These are phyloP conservation scores for Diarsia dahlii DNA, from an alignment of 2,888 invertebrate species.

Conservation along the genomic window DNA sequence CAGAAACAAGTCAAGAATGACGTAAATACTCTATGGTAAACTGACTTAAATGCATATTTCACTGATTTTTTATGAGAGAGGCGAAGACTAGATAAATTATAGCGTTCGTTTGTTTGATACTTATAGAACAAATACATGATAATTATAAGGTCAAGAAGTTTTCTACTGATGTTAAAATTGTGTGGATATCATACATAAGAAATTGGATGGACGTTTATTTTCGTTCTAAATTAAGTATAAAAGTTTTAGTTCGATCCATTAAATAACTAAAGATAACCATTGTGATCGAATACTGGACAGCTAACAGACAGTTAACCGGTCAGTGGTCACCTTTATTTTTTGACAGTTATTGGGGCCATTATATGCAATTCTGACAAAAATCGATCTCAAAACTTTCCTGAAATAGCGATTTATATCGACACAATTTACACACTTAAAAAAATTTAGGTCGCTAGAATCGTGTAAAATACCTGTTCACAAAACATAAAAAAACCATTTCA, in stretches of 20 bases:
- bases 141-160: not conserved
- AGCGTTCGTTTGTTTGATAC: not conserved
- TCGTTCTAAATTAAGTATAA: too few species aligned
- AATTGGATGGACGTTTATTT: not conserved
- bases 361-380: not conserved
- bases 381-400: not conserved
- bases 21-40: slow-evolving; percentile 4
- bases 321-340: not conserved
- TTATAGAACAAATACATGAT: not conserved
- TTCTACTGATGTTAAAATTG: not conserved
- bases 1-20: slow-evolving; percentile 26
- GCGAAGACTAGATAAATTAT: not conserved
- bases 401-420: not conserved
- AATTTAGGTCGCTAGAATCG: not conserved
- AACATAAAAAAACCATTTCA: slow-evolving; percentile 14
- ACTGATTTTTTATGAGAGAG: slow-evolving; percentile 1
- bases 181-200: not conserved
- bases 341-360: not conserved
- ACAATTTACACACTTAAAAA: not conserved
- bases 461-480: not conserved
- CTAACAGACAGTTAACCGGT: not conserved
- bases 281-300: not conserved
- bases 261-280: not conserved
- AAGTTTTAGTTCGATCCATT: not conserved
- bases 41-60: not conserved